A percentile compares a stretch with the other conserved stretches of the same genome.
Evolutionary conservation across 2,888 invertebrate species (phyloP).

Genomic region (Galerucella calmariensis): DNA sequence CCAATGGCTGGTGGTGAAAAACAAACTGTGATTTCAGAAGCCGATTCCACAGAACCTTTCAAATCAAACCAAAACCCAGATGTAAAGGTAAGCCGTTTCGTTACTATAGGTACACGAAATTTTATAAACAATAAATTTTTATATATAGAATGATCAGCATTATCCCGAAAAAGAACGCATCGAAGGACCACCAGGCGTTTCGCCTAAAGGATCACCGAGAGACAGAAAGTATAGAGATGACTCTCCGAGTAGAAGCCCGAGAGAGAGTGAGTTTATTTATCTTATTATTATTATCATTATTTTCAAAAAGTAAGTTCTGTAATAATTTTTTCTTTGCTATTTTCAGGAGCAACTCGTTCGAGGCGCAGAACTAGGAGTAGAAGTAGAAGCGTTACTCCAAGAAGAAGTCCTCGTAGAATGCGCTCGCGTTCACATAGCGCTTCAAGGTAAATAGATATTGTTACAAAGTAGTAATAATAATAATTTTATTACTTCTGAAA

Average conservation of each 20-base stretch:
- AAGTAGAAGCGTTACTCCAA: slow-evolving; percentile 43
- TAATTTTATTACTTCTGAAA: too few relatives aligned
- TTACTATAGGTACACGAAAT: background rate
- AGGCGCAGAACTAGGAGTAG: slow-evolving; percentile 38
- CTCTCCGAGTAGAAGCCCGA: slow-evolving; percentile 43
- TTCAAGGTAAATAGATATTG: slow-evolving; percentile 45
- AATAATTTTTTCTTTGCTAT: slow-evolving; percentile 9
- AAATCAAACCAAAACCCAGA: slow-evolving; percentile 49
- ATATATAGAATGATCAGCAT: slow-evolving; percentile 33
- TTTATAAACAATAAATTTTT: background rate
- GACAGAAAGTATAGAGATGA: slow-evolving; percentile 40
- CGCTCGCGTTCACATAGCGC: slow-evolving; percentile 44
- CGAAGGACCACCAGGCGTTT: slow-evolving; percentile 62
- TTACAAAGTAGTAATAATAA: too few relatives aligned
- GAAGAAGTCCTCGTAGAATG: slow-evolving; percentile 57
- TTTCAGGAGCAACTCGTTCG: slow-evolving; percentile 35
- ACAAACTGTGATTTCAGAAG: slow-evolving; percentile 63
- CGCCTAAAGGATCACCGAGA: slow-evolving; percentile 57
- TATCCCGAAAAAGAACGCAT: slow-evolving; percentile 41
- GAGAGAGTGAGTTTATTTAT: slow-evolving; percentile 42
- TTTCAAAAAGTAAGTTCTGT: background rate
- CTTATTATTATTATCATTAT: background rate
- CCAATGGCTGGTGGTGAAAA: slow-evolving; percentile 52
- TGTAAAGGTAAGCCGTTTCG: slow-evolving; percentile 36
- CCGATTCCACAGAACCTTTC: slow-evolving; percentile 63